A percentile compares a stretch with the other conserved stretches of the same genome.
phyloP scores from a whole-genome alignment of 2,113 vertebrate species.

The Lepisosteus oculatus region DNA sequence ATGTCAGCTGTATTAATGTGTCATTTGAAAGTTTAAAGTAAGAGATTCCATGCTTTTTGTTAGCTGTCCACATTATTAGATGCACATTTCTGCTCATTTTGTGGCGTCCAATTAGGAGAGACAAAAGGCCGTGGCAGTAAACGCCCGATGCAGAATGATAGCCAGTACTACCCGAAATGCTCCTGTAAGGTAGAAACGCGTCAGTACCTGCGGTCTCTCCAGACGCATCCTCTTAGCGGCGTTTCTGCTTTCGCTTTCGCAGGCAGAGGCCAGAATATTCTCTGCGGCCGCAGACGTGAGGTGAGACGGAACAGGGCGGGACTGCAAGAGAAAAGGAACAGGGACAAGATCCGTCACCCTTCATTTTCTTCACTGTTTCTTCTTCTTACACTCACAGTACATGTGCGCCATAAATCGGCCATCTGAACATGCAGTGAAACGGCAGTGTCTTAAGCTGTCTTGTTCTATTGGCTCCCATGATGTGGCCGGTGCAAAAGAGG shows the following conservation, averaged over 20 bases:
- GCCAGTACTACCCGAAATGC: too few relatives aligned
- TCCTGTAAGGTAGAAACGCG: too few relatives aligned
- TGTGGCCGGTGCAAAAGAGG: neutral
- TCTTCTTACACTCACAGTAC: neutral
- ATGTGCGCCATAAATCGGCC: neutral
- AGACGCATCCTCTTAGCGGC: constrained; percentile 81
- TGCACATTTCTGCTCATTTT: too few relatives aligned
- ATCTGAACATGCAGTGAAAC: constrained; percentile 2
- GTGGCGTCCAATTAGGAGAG: too few relatives aligned
- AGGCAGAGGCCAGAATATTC: constrained; percentile 81
- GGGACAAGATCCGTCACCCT: constrained; percentile 24
- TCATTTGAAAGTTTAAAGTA: too few relatives aligned
- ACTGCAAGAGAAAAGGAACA: constrained; percentile 63
- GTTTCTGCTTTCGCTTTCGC: constrained; percentile 80
- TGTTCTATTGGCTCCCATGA: neutral
- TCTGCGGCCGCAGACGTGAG: constrained; percentile 84
- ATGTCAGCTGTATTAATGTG: too few relatives aligned
- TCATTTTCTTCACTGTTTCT: neutral
- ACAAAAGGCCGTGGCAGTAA: too few relatives aligned
- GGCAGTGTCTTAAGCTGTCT: neutral
- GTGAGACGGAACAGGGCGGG: constrained; percentile 80
- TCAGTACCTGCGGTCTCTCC: constrained; percentile 74
- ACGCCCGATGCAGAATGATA: too few relatives aligned
- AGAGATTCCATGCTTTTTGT: too few relatives aligned
- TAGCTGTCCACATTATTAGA: too few relatives aligned